Evolutionary conservation across 2,113 vertebrate genomes (phyloP), one percentile per base, ranked within the genome.

Genomic region (Myotis yumanensis): DNA sequence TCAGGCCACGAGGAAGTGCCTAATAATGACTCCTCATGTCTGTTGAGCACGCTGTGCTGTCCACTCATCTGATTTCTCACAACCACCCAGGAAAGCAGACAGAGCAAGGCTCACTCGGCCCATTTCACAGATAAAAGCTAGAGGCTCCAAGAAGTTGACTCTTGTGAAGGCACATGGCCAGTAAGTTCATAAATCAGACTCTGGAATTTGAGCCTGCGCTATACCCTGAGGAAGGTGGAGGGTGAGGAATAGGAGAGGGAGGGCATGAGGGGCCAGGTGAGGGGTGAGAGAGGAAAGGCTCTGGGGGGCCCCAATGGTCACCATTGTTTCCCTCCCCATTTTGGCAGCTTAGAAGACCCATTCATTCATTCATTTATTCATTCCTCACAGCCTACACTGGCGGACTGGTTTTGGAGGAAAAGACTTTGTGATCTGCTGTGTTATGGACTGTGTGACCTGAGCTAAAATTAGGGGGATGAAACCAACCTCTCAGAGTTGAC

Each of bases 41-140:
- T 54, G n/a, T 3, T 0, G 40, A 43, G 62, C 14, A 3, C 2
- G 0, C 3, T 3, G 6, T 52, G 1, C 25, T 3, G 1, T 12
- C 11, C 18, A 3, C 52, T 17, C 20, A 5, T 48, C 75, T 40
- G 68, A 8, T 62, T 51, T 28, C 88, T 54, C 28, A 40, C 12
- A 7, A 35, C 9, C 46, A 18, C 40, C 1, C 35, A 22, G 54
- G 32, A 25, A 35, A 7, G 37, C 35, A 32, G 84, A 9, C 43
- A 43, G 37, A 25, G 52, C 30, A 4, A 62, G 69, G n/a, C 40
- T 64, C 15, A 2, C 57, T 11, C 18, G 52, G 25, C 25, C 35
- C 68, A 0, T 82, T 64, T 89, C 20, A 52, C 22, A 43, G 86
- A 37, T 11, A 22, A 28, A 51, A 40, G 51, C 40, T 1, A 0